These are phyloP conservation scores for Nemurella pictetii DNA, from an alignment of 2,888 invertebrate species.

Conservation along the genomic window DNA sequence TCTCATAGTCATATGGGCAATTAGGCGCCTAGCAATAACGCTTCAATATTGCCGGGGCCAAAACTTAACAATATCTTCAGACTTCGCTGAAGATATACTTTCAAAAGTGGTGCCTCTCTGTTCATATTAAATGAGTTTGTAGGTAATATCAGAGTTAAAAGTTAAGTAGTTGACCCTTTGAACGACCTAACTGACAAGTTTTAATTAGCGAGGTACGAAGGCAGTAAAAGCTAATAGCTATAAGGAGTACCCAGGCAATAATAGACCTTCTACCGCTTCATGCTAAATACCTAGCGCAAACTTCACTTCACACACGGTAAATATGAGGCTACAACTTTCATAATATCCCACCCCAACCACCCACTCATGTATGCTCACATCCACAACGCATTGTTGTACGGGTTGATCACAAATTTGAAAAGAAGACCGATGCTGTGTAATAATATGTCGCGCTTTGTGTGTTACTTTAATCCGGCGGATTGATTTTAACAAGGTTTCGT, in stretches of 20 bases:
- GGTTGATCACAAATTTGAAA: neutral
- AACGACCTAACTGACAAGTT: constrained; percentile 17
- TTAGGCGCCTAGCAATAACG: neutral
- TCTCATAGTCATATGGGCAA: neutral
- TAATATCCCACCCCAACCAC: neutral
- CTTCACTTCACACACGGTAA: constrained; percentile 4
- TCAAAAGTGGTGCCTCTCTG: neutral
- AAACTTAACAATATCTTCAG: neutral
- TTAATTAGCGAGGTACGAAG: constrained; percentile 11
- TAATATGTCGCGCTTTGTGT: neutral
- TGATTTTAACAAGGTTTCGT: neutral
- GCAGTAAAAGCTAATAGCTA: constrained; percentile 17
- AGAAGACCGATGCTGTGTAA: neutral
- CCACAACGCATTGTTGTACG: neutral
- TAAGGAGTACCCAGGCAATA: constrained; percentile 6
- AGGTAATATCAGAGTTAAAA: neutral
- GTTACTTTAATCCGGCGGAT: neutral
- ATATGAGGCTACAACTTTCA: constrained; percentile 8
- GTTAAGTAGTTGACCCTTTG: constrained; percentile 10
- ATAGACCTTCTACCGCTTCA: neutral
- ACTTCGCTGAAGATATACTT: neutral
- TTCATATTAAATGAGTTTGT: neutral
- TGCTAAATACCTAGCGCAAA: neutral
- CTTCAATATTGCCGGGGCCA: neutral
- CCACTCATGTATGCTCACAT: neutral